Evolutionary conservation across 2,888 invertebrate species (phyloP).

Genomic region (Charanyca ferruginea): DNA sequence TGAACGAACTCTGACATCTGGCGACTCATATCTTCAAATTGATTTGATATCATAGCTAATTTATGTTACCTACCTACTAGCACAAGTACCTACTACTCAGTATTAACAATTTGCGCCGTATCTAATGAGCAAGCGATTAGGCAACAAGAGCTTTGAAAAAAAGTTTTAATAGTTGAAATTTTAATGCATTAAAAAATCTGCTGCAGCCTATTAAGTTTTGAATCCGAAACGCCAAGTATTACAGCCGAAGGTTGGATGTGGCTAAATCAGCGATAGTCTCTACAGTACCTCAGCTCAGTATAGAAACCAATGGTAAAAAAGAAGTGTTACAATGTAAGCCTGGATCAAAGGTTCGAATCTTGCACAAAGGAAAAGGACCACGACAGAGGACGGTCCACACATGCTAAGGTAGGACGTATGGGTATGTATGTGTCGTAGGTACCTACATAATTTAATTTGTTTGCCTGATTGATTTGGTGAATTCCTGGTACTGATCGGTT

Average conservation of each 20-base stretch:
- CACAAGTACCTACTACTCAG: constrained; percentile 4
- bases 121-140: not conserved
- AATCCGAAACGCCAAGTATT: not conserved
- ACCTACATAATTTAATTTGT: constrained; percentile 49
- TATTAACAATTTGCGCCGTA: constrained; percentile 6
- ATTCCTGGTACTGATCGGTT: constrained; percentile 65
- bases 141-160: not conserved
- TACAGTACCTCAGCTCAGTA: not conserved
- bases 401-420: constrained; percentile 14
- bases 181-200: not conserved
- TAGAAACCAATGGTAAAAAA: constrained; percentile 28
- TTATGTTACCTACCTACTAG: constrained; percentile 13
- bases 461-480: constrained; percentile 52
- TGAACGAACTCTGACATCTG: constrained; percentile 50
- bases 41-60: constrained; percentile 27
- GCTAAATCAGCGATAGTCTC: no score
- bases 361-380: constrained; percentile 29
- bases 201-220: not conserved
- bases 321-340: constrained; percentile 16
- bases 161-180: no score
- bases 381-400: constrained; percentile 13
- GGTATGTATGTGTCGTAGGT: constrained; percentile 14
- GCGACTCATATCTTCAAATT: constrained; percentile 16
- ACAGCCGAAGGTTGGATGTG: no score
- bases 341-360: constrained; percentile 39